phyloP scores from a whole-genome alignment of 2,888 invertebrate genomes.

The Plemyria rubiginata region DNA sequence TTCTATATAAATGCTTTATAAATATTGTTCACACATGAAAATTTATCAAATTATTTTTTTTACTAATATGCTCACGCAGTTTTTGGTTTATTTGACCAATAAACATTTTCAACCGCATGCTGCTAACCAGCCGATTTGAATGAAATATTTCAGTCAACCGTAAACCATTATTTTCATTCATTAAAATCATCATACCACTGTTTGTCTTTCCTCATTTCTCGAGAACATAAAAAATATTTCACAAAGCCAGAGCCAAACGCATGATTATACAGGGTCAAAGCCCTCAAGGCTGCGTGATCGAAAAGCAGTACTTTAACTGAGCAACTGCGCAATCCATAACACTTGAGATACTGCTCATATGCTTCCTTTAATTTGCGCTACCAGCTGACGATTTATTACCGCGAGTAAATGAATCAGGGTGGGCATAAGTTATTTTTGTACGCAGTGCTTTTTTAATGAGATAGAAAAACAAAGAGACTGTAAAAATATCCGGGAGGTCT shows the following conservation, averaged over 20 bases:
- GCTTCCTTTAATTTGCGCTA: conserved; percentile 40
- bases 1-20: no score
- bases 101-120: not conserved
- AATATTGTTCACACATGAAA: no score
- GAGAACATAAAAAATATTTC: conserved; percentile 16
- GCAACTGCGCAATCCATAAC: conserved; percentile 70
- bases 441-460: conserved; percentile 26
- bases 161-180: conserved; percentile 3
- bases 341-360: conserved; percentile 64
- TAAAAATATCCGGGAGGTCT: conserved; percentile 31
- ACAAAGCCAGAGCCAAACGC: conserved; percentile 29
- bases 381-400: conserved; percentile 31
- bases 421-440: conserved; percentile 25
- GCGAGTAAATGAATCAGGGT: conserved; percentile 29
- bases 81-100: no score
- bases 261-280: conserved; percentile 72
- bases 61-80: no score
- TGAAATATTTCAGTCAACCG: not conserved
- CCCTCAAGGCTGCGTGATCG: conserved; percentile 73
- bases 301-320: conserved; percentile 67
- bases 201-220: not conserved
- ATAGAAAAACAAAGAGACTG: conserved; percentile 28
- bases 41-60: no score
- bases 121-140: not conserved
- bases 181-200: not conserved